Evolutionary conservation across 2,797 vertebrate genomes (phyloP), one percentile per base, ranked within the genome.

Genomic region (Hemitrygon akajei): DNA sequence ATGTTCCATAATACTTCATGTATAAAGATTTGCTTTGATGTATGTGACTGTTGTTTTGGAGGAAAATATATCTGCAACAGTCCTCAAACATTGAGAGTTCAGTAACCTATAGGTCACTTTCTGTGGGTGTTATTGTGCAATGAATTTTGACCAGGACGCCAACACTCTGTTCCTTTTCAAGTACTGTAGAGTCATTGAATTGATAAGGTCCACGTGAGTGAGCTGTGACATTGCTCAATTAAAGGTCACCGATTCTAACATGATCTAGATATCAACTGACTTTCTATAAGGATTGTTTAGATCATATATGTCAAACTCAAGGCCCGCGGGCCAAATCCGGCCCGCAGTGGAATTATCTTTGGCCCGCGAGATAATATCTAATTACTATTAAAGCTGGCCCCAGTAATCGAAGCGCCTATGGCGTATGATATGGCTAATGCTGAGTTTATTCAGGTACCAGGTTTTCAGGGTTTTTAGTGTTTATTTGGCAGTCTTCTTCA

Each of bases 121-220:
- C 60, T 87, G 84, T 14, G 14, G 30, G 14, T 60, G 14, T 34
- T 63, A 9, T 89, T 7, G n/a, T 66, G 63, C 18, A 20, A 69
- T n/a, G 20, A 37, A 89, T 37, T 66, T 89, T 89, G 30, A 34
- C 18, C 60, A 89, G 60, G 63, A 25, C 30, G 7, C 58, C 58
- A 84, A 84, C 14, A 86, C 18, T 27, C 30, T 66, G 86, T 69
- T n/a, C 86, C 60, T 89, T 63, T 89, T 89, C 60, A 89, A 89
- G 20, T n/a, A n/a, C n/a, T n/a, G n/a, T 89, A 37, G 34, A 40
- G 79, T 40, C 3, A 10, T 89, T 11, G 30, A 27, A 30, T 27
- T 27, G 56, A 58, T 84, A 84, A 66, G 63, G 58, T 87, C 58
- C 58, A 34, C 16, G 12, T 87, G 30, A 87, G 63, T 6, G 6